Evolutionary conservation across 2,797 vertebrate genomes (phyloP).

Genomic region (Hylomyscus alleni): DNA sequence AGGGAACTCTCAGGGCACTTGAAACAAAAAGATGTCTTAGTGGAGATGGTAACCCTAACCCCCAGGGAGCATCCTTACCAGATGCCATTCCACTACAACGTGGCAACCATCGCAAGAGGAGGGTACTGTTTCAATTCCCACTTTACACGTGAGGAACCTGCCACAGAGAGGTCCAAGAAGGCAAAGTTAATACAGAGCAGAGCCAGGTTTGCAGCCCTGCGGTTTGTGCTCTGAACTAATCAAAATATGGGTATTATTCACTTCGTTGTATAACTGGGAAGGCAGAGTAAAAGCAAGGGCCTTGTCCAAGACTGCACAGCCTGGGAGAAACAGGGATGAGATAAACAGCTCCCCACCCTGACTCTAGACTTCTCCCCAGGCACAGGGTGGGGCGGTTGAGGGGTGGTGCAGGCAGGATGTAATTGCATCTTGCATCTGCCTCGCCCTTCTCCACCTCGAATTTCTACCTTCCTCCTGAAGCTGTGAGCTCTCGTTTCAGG

Average conservation of each 20-base stretch:
- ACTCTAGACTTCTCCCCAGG: background rate
- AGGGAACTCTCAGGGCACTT: background rate
- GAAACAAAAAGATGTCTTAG: background rate
- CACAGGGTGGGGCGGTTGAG: background rate
- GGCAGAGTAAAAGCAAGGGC: background rate
- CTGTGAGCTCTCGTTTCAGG: slow-evolving; percentile 34
- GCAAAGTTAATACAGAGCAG: background rate
- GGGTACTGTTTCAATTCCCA: background rate
- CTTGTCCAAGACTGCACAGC: background rate
- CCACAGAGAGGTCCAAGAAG: background rate
- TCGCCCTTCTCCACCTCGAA: slow-evolving; percentile 37
- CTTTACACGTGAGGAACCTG: background rate
- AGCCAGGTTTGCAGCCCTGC: background rate
- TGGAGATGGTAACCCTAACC: background rate
- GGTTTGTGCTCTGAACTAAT: background rate
- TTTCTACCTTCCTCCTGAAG: slow-evolving; percentile 63
- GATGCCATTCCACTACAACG: background rate
- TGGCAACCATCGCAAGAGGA: background rate
- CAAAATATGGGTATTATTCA: background rate
- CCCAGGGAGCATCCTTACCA: background rate
- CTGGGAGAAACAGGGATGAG: background rate
- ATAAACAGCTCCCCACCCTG: background rate
- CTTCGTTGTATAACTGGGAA: background rate
- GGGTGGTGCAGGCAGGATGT: background rate
- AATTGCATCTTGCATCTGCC: background rate